Evolutionary conservation across 1,140 invertebrate genomes (phyloP).

Genomic region (Brachionus koreanus): DNA sequence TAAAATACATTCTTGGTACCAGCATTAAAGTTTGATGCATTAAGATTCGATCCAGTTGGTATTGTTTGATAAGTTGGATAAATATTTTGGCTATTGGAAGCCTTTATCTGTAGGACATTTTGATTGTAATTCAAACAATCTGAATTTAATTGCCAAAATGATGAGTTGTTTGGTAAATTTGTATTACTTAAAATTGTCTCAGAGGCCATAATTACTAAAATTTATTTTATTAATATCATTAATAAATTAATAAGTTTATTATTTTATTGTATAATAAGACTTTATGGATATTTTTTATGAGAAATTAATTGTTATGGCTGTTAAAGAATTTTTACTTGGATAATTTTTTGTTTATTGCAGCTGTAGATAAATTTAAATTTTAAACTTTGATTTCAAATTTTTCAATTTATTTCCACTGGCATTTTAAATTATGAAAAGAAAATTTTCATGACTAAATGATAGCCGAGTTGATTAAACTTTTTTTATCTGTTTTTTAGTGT

Average conservation of each 20-base stretch:
- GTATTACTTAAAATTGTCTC: background rate
- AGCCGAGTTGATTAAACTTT: background rate
- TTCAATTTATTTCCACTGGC: background rate
- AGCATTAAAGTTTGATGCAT: background rate
- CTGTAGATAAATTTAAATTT: conserved; percentile 1
- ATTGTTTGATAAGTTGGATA: background rate
- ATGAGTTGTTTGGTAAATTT: background rate
- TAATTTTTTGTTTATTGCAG: conserved; percentile 19
- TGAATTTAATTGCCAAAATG: background rate
- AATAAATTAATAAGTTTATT: conserved; percentile 26
- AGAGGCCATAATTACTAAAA: conserved; percentile 8
- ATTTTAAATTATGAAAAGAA: background rate
- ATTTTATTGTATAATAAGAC: background rate
- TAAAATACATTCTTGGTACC: background rate
- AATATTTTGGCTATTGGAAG: background rate
- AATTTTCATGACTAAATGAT: background rate
- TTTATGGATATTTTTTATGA: background rate
- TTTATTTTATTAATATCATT: conserved; percentile 31
- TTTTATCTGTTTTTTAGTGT: background rate
- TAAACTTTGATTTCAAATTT: background rate
- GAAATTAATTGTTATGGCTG: background rate
- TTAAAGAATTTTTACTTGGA: background rate
- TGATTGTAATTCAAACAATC: background rate
- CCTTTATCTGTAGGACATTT: conserved; percentile 8
- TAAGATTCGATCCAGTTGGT: background rate